These are phyloP conservation scores for Acleris laterana DNA, from an alignment of 2,888 invertebrate genomes.

Conservation along the genomic window DNA sequence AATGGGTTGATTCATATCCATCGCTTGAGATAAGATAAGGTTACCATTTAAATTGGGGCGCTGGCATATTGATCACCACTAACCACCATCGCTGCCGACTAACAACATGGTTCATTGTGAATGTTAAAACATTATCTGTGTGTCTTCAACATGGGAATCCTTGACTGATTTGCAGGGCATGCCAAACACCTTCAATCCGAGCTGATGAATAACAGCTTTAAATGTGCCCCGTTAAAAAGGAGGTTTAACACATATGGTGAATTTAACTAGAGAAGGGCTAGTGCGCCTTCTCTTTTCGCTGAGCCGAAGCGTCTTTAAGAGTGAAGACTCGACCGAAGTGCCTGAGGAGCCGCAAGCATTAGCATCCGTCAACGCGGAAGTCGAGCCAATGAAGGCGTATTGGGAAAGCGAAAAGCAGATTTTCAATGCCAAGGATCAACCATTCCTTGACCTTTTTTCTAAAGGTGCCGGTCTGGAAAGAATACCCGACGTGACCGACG, in stretches of 20 bases:
- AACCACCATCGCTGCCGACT: constrained; percentile 58
- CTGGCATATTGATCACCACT: constrained; percentile 58
- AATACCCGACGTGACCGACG: constrained; percentile 72
- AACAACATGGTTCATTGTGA: constrained; percentile 62
- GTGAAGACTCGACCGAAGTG: constrained; percentile 58
- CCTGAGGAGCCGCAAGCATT: constrained; percentile 48
- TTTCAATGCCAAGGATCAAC: constrained; percentile 62
- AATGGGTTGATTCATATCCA: constrained; percentile 64
- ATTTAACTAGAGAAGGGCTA: constrained; percentile 73
- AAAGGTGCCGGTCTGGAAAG: constrained; percentile 65
- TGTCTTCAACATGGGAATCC: constrained; percentile 82
- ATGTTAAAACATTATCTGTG: constrained; percentile 76
- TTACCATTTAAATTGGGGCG: constrained; percentile 56
- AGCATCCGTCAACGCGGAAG: constrained; percentile 49
- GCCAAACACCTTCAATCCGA: constrained; percentile 71
- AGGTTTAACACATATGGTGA: constrained; percentile 76
- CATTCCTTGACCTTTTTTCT: constrained; percentile 70
- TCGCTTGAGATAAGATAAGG: constrained; percentile 68
- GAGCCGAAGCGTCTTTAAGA: constrained; percentile 57
- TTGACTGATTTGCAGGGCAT: constrained; percentile 84
- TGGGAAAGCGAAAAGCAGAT: constrained; percentile 76
- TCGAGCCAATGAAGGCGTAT: constrained; percentile 75
- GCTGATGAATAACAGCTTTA: constrained; percentile 69
- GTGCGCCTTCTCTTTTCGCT: constrained; percentile 72
- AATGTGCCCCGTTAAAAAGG: constrained; percentile 67